phyloP scores from a whole-genome alignment of 2,113 vertebrate genomes.

The Sceloporus undulatus region DNA sequence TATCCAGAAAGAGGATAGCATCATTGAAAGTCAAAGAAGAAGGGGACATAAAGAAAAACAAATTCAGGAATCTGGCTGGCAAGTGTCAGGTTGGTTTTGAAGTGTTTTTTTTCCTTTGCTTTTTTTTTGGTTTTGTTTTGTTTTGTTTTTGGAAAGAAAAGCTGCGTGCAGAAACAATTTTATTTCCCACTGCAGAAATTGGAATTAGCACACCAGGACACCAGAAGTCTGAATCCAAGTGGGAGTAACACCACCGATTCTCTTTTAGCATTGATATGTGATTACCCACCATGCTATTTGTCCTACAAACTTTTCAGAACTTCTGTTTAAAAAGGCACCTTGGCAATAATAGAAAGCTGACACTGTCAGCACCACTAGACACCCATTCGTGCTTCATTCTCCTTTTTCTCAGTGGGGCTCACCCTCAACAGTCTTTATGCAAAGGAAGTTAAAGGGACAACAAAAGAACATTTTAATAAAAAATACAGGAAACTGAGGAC shows the following conservation, averaged over 20 bases:
- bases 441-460: neutral
- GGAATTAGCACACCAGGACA: neutral
- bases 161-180: neutral
- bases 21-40: neutral
- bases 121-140: neutral
- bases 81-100: neutral
- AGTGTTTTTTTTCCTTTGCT: too few relatives aligned
- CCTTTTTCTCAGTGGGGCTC: neutral
- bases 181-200: neutral
- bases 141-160: neutral
- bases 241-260: rapidly evolving
- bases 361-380: neutral
- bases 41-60: too few relatives aligned
- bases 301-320: constrained; percentile 17
- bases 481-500: neutral
- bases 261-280: neutral
- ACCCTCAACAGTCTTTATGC: neutral
- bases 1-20: neutral
- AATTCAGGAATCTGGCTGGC: rapidly evolving
- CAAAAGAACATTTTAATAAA: neutral
- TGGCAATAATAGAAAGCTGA: constrained; percentile 10
- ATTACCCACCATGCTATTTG: constrained; percentile 9
- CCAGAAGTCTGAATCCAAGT: neutral
- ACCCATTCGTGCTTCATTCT: constrained; percentile 29
- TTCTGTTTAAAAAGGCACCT: constrained; percentile 23